These are phyloP conservation scores for Celastrina argiolus DNA, from an alignment of 2,888 invertebrate species.

Conservation along the genomic window DNA sequence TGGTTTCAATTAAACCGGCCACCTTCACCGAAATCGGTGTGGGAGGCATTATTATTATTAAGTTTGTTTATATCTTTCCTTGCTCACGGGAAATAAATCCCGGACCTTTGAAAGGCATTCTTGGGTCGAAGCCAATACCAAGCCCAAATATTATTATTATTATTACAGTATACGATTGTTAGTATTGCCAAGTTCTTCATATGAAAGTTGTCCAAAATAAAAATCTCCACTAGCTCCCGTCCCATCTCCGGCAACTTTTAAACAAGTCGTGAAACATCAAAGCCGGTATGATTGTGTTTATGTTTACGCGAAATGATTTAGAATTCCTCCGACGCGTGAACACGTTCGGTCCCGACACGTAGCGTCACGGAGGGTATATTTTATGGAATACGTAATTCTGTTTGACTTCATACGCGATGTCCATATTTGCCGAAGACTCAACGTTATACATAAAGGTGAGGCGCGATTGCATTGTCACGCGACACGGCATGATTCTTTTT, in stretches of 20 bases:
- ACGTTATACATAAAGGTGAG: conserved; percentile 57
- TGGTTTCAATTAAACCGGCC: no score
- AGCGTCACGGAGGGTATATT: conserved; percentile 74
- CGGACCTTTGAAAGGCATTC: no score
- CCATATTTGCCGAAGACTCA: conserved; percentile 65
- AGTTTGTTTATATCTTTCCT: no score
- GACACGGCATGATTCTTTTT: not conserved
- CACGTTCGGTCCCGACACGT: conserved; percentile 39
- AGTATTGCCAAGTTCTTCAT: no score
- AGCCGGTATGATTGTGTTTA: conserved; percentile 20
- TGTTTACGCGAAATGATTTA: conserved; percentile 33
- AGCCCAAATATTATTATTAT: no score
- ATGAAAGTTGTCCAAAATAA: no score
- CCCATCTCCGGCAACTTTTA: not conserved
- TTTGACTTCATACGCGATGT: conserved; percentile 78
- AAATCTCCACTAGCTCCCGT: not conserved
- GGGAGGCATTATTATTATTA: no score
- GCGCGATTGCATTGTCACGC: conserved; percentile 37
- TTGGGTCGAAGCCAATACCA: no score
- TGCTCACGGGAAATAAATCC: no score
- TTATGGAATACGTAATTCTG: conserved; percentile 77
- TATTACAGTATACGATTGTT: no score
- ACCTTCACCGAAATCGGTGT: no score
- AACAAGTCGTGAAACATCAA: conserved; percentile 5
- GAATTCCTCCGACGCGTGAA: conserved; percentile 34